Base-by-base conservation (phyloP, 2,113 vertebrate genomes). In the Jacana jacana region DNA sequence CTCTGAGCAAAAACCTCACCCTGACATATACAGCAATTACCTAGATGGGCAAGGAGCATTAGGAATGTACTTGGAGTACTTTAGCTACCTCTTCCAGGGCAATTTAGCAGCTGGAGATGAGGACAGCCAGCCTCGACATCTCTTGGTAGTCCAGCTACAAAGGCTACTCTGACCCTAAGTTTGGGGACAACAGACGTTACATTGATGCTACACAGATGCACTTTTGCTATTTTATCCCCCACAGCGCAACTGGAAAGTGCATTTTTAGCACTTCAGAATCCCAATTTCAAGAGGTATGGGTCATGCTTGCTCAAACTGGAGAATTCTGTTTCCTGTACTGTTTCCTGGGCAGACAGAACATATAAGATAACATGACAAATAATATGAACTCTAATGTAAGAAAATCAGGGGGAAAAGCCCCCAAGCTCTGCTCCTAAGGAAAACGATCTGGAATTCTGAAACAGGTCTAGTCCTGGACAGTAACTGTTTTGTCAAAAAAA, bases 81-180 rank as follows among this genome's bases (percentile, higher is more conserved):
- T 95, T 72, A 79, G 33, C 33, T 71, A 71, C 33, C 37, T 95
- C 44, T 93, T 81, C 52, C 44, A 81, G 46, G 4, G 77, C 44
- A 88, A 44, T 86, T 93, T 91, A 93, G 80, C 72, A 93, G 88
- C 77, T 75, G 70, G 83, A 81, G 61, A 64, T 64, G 73, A 96
- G 49, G 64, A 75, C 2, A 89, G 69, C 70, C 80, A 94, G 80
- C 49, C 44, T 49, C 57, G 73, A 76, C 51, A 33, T 48, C 66
- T 86, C 93, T 72, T 84, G 83, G 69, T 77, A 89, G 57, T 57
- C 69, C 44, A 49, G 82, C 72, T 88, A 68, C 90, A 89, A 84
- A 86, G 77, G 48, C 57, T 81, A 30, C 69, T 84, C 48, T 55
- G 52, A 60, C 72, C 48, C 49, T 72, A n/a, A 19, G 55, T 81